These are phyloP conservation scores for Agrypnia vestita DNA, from an alignment of 1,140 invertebrate species.

Conservation along the genomic window DNA sequence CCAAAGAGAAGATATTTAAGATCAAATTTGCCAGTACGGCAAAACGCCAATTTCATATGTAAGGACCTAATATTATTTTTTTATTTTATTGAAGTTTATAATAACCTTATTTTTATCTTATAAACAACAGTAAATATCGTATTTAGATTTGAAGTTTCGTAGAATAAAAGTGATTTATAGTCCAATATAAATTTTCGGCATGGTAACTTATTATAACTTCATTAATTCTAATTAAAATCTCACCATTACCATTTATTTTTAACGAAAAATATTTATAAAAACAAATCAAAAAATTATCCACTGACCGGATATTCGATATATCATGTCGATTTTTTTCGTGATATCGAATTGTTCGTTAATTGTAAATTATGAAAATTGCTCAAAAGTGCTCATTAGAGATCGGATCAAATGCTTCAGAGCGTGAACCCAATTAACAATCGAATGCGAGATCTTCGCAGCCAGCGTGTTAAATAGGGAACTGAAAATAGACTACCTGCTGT, in stretches of 20 bases:
- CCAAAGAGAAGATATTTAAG: too few relatives aligned
- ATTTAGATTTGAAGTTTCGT: neutral
- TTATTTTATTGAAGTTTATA: neutral
- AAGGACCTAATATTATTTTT: too few relatives aligned
- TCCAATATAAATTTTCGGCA: neutral
- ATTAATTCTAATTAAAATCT: conserved; percentile 20
- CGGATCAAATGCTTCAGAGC: conserved; percentile 50
- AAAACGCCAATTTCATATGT: too few relatives aligned
- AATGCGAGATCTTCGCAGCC: conserved; percentile 38
- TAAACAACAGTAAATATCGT: neutral
- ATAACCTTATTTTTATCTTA: neutral
- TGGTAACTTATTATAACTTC: neutral
- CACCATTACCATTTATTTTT: neutral
- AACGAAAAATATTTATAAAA: conserved; percentile 6
- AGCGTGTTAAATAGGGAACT: conserved; percentile 47
- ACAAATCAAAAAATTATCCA: neutral
- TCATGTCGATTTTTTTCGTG: conserved; percentile 24
- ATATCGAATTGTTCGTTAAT: conserved; percentile 48
- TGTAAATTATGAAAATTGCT: conserved; percentile 53
- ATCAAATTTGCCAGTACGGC: too few relatives aligned
- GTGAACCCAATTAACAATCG: conserved; percentile 58
- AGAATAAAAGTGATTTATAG: neutral
- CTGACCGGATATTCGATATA: conserved; percentile 19
- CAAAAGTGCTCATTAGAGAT: conserved; percentile 54
- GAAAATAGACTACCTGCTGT: conserved; percentile 53